phyloP scores from a whole-genome alignment of 2,113 vertebrate species.

The Zeus faber region DNA sequence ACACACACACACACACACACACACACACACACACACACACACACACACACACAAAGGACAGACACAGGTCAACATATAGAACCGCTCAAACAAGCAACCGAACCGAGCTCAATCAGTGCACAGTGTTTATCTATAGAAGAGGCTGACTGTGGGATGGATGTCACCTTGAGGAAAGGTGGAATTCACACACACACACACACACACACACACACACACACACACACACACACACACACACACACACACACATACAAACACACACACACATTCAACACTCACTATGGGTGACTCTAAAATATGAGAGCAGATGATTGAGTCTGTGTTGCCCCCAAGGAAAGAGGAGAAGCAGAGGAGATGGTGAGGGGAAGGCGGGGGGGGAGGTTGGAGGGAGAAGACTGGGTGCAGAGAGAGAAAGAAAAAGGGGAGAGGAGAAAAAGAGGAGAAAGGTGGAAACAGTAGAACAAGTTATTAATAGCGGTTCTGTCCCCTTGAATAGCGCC shows the following conservation, averaged over 20 bases:
- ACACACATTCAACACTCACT: conserved; percentile 3
- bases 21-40: conserved; percentile 7
- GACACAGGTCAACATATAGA: conserved; percentile 34
- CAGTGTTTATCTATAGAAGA: conserved; percentile 22
- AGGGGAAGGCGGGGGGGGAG: conserved; percentile 1
- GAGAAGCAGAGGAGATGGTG: conserved; percentile 3
- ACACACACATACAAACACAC: conserved; percentile 28
- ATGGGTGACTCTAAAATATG: conserved; percentile 1
- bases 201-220: conserved; percentile 2
- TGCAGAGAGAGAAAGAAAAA: conserved; percentile 18
- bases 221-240: conserved; percentile 6
- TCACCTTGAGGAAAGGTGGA: conserved; percentile 2
- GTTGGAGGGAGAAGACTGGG: conserved; percentile 10
- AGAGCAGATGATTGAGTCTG: not conserved
- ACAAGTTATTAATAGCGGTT: conserved; percentile 72
- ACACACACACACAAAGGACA: conserved; percentile 39
- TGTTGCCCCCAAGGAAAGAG: conserved; percentile 22
- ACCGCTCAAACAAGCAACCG: conserved; percentile 17
- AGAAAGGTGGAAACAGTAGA: conserved; percentile 64
- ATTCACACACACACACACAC: conserved; percentile 8
- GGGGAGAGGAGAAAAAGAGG: conserved; percentile 28
- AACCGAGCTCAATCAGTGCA: conserved; percentile 8
- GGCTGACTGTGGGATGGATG: conserved; percentile 10
- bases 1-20: conserved; percentile 17
- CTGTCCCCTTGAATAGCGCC: conserved; percentile 67